These are phyloP conservation scores for Burhinus bistriatus DNA, from an alignment of 2,113 vertebrate genomes.

Conservation along the genomic window DNA sequence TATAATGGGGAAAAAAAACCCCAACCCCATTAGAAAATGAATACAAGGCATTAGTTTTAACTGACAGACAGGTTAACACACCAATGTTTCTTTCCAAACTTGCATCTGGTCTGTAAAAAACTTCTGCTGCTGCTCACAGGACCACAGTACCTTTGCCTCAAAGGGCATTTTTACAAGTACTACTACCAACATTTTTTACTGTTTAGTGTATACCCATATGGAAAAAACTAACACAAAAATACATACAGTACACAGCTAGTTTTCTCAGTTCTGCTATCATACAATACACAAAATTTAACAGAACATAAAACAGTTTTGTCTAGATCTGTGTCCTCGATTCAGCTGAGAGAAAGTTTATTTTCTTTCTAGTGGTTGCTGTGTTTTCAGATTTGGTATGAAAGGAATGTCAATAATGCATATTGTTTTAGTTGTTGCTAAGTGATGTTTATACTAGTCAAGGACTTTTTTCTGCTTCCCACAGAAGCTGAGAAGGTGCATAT, in stretches of 20 bases:
- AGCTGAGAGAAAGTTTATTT: neutral
- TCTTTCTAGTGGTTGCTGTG: neutral
- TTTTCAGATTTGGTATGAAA: neutral
- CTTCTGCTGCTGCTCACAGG: neutral
- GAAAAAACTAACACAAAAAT: neutral
- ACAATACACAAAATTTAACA: neutral
- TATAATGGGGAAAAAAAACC: conserved; percentile 31
- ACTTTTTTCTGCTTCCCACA: too few relatives aligned
- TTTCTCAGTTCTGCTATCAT: neutral
- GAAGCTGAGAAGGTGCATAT: neutral
- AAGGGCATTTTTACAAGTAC: neutral
- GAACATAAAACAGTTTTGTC: neutral
- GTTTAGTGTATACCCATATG: neutral
- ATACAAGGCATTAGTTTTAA: neutral
- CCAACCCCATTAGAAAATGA: neutral
- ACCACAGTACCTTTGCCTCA: neutral
- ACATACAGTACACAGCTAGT: neutral
- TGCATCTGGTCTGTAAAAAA: neutral
- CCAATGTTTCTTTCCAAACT: neutral
- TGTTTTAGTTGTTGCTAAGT: neutral
- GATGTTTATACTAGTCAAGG: neutral
- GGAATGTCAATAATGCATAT: neutral
- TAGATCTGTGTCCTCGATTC: neutral
- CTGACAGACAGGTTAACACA: neutral
- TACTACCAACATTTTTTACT: neutral